Percentiles rank a stretch among this genome's conserved stretches.
These are phyloP conservation scores for Chromobotia macracanthus DNA, from an alignment of 2,797 vertebrate species.

Conservation along the genomic window DNA sequence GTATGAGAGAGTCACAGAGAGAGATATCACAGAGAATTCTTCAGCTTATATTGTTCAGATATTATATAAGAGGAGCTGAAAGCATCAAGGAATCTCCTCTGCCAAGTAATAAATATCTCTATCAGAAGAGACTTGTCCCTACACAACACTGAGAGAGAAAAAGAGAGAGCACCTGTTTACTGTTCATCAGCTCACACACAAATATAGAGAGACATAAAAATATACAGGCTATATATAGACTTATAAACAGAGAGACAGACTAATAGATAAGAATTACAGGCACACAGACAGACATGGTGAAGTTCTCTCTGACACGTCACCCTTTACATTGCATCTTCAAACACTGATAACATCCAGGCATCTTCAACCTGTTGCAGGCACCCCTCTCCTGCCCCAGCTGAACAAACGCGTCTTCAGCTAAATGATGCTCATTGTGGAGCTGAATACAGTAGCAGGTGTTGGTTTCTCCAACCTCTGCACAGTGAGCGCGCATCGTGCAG, in stretches of 20 bases:
- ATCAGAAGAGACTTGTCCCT: constrained; percentile 67
- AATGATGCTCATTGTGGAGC: constrained; percentile 95
- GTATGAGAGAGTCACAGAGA: neutral
- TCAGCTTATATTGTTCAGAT: constrained; percentile 8
- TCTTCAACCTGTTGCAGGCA: constrained; percentile 56
- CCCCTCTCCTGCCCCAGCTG: constrained; percentile 47
- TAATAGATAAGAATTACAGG: neutral
- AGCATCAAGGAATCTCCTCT: constrained; percentile 62
- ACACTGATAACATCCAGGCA: neutral
- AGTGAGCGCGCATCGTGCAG: constrained; percentile 89
- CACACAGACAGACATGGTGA: neutral
- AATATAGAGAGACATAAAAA: too few species aligned
- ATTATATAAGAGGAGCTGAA: constrained; percentile 67
- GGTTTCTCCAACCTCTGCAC: constrained; percentile 71
- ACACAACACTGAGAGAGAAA: constrained; percentile 66
- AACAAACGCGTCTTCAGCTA: constrained; percentile 84
- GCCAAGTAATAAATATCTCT: constrained; percentile 72
- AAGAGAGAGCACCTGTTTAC: too few species aligned
- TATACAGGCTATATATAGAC: neutral
- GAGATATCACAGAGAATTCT: neutral
- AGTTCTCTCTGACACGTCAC: too few species aligned
- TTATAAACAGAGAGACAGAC: neutral
- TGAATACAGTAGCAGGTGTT: constrained; percentile 91
- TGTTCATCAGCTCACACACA: constrained; percentile 43
- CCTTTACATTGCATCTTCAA: neutral